Evolutionary conservation across 2,888 invertebrate species (phyloP).

Genomic region (Patella caerulea): DNA sequence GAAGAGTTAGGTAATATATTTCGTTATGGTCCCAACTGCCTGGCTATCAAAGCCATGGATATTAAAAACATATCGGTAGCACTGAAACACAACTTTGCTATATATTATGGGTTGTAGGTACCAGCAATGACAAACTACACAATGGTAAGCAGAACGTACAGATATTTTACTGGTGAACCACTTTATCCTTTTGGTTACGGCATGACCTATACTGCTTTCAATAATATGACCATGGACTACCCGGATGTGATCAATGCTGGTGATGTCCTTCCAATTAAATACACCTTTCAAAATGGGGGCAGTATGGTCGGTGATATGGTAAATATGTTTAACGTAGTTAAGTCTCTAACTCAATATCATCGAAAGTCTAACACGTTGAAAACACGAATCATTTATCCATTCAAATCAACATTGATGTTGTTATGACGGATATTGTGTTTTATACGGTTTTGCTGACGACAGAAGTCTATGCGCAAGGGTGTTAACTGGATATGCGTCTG

Average conservation of each 20-base stretch:
- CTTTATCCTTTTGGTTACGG: conserved; percentile 54
- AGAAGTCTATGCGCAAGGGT: too few relatives aligned
- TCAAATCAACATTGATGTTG: too few relatives aligned
- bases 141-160: conserved; percentile 61
- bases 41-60: too few relatives aligned
- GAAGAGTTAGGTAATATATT: too few relatives aligned
- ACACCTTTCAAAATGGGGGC: conserved; percentile 55
- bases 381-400: too few relatives aligned
- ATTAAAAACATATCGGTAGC: too few relatives aligned
- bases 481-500: too few relatives aligned
- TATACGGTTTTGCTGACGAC: too few relatives aligned
- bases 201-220: conserved; percentile 44
- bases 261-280: conserved; percentile 41
- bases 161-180: conserved; percentile 53
- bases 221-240: neutral
- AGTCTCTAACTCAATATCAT: too few relatives aligned
- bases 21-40: too few relatives aligned
- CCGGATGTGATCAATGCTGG: conserved; percentile 39
- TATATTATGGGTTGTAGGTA: conserved; percentile 35
- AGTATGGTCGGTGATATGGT: conserved; percentile 62
- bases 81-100: neutral
- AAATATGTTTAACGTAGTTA: conserved; percentile 3
- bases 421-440: too few relatives aligned
- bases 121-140: conserved; percentile 48
- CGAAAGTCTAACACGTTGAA: too few relatives aligned